A percentile compares a stretch with the other conserved stretches of the same genome.
Evolutionary conservation across 1,140 invertebrate species (phyloP).

Genomic region (Cydia pomonella): DNA sequence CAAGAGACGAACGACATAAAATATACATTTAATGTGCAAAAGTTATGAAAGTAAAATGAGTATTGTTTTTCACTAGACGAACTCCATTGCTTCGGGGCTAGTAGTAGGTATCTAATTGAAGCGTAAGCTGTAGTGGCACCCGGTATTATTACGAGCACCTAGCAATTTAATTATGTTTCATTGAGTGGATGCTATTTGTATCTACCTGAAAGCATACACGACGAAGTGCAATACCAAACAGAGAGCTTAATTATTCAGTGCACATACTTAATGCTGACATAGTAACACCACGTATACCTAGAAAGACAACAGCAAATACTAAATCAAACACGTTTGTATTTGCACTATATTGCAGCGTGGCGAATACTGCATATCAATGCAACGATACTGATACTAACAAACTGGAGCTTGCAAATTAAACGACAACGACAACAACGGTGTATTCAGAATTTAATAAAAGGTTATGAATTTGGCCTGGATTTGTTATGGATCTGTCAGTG

Average conservation of each 20-base stretch:
- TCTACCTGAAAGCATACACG: slow-evolving; percentile 1
- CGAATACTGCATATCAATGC: slow-evolving; percentile 32
- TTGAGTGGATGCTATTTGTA: not conserved
- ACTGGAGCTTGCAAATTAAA: slow-evolving; percentile 30
- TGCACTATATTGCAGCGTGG: slow-evolving; percentile 27
- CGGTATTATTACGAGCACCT: not conserved
- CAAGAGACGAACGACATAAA: too few species aligned
- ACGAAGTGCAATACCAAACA: slow-evolving; percentile 4
- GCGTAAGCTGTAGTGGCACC: too few species aligned
- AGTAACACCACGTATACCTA: slow-evolving; percentile 3
- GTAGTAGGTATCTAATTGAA: too few species aligned
- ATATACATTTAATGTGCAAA: too few species aligned
- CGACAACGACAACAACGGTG: not conserved
- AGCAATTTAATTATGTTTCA: not conserved
- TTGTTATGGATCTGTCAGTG: too few species aligned
- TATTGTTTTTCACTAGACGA: too few species aligned
- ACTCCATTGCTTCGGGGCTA: too few species aligned
- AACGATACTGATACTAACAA: slow-evolving; percentile 7
- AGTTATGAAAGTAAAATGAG: too few species aligned
- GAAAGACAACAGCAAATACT: slow-evolving; percentile 30
- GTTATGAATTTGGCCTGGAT: too few species aligned
- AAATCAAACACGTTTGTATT: slow-evolving; percentile 28
- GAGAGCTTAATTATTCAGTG: slow-evolving; percentile 13
- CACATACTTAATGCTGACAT: slow-evolving; percentile 16
- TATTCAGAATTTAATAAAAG: too few species aligned